These are phyloP conservation scores for Drosophila lutescens DNA, from an alignment of 2,888 invertebrate species.

Conservation along the genomic window DNA sequence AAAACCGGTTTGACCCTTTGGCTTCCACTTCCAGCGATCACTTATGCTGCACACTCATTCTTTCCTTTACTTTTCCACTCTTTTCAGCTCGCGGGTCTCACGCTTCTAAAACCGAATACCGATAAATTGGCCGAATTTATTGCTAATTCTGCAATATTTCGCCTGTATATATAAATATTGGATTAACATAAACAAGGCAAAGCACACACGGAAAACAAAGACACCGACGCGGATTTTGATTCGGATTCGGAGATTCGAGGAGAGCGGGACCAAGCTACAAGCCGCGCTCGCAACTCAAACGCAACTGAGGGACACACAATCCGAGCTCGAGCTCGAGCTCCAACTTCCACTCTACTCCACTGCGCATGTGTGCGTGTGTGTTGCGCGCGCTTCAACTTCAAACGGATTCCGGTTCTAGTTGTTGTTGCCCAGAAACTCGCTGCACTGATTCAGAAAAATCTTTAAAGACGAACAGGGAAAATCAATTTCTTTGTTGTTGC, in stretches of 20 bases:
- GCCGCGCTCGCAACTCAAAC: slow-evolving; percentile 53
- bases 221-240: slow-evolving; percentile 1
- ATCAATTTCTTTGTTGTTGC: slow-evolving; percentile 73
- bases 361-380: slow-evolving; percentile 36
- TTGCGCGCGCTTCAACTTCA: slow-evolving; percentile 64
- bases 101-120: slow-evolving; percentile 64
- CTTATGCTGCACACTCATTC: slow-evolving; percentile 57
- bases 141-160: slow-evolving; percentile 56
- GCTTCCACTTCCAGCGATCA: slow-evolving; percentile 67
- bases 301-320: slow-evolving; percentile 28
- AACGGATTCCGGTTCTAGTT: slow-evolving; percentile 73
- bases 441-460: slow-evolving; percentile 71
- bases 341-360: neutral
- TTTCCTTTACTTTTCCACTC: slow-evolving; percentile 3
- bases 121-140: slow-evolving; percentile 67
- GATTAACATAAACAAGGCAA: slow-evolving; percentile 74
- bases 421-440: slow-evolving; percentile 31
- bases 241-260: slow-evolving; percentile 28
- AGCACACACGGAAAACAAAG: slow-evolving; percentile 11
- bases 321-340: neutral
- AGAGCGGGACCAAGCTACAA: slow-evolving; percentile 13
- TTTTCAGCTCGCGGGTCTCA: slow-evolving; percentile 55
- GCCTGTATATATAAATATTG: slow-evolving; percentile 60
- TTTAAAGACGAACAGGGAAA: slow-evolving; percentile 65
- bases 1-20: slow-evolving; percentile 82